Base-by-base conservation (phyloP, 23 tunicate species). In the Oikopleura albicans region DNA sequence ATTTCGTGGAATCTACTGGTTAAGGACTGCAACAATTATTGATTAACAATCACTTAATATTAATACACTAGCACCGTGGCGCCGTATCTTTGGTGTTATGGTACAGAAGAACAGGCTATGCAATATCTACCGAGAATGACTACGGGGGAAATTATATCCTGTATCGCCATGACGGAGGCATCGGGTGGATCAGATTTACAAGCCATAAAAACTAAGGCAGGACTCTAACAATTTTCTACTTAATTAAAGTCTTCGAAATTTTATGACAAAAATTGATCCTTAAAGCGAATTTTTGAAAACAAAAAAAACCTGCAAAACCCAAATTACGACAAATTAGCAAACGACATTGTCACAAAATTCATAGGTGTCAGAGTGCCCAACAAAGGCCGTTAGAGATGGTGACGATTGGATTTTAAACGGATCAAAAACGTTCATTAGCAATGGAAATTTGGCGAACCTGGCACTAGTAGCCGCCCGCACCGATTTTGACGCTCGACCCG, bases 381-480 rank as follows among this genome's bases (percentile, higher is more conserved):
- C 79, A 16, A 71, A 71, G 35, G 79, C 79, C 31, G 34, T 16
- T 2, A 71, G 86, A 79, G 98, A 94, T 75, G 98, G 98, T 0
- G 96, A 94, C 79, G 91, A 91, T 40, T 94, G 91, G 95, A 83
- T 94, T 0, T 83, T 94, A 56, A 94, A 94, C 40, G 98, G 98
- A 33, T 88, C 91, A 66, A 94, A 94, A 85, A 89, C 88, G 0
- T 94, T 90, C 66, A 94, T 94, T 71, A 90, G 90, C 4, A 94
- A 94, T 66, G 98, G 98, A 39, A 90, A 84, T 84, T 85, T 88
- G 87, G 86, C 91, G 35, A 91, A 94, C 85, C 86, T 94, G 4
- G 95, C 84, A 8, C 57, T 94, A 1, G 91, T 94, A n/a, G 98
- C 88, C 38, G 98, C 98, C 1, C 76, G 91, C 56, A 94, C 98